Conservation (phyloP, 2,888 invertebrate species). For the Coelinius sp. region DNA sequence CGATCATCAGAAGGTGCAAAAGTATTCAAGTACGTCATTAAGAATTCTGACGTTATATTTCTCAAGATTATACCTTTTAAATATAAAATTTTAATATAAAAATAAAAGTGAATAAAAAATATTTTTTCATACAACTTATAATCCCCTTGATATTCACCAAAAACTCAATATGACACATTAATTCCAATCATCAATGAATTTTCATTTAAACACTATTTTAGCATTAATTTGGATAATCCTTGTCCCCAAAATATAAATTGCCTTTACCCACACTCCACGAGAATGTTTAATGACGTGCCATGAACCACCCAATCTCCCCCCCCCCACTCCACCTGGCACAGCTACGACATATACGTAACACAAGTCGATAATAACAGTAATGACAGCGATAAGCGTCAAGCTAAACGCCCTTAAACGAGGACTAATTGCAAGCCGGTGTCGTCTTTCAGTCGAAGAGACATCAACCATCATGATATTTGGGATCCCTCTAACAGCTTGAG, state of each 20-base stretch:
- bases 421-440: slow-evolving; percentile 62
- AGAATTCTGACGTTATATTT: background rate
- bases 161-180: background rate
- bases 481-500: background rate
- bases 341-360: slow-evolving; percentile 59
- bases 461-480: slow-evolving; percentile 40
- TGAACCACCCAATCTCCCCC: background rate
- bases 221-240: background rate
- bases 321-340: background rate
- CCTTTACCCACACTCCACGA: background rate
- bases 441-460: slow-evolving; percentile 21
- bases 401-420: slow-evolving; percentile 69
- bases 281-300: slow-evolving; percentile 43
- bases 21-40: slow-evolving; percentile 11
- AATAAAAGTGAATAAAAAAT: background rate
- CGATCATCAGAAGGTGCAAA: slow-evolving; percentile 5
- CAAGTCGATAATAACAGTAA: slow-evolving; percentile 70
- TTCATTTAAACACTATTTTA: background rate
- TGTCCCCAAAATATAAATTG: background rate
- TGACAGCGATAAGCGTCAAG: slow-evolving; percentile 64
- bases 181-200: background rate
- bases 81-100: background rate
- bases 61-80: background rate
- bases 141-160: too few relatives aligned
- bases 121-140: too few relatives aligned